These are phyloP conservation scores for Momotus momota DNA, from an alignment of 2,797 vertebrate species.

Conservation along the genomic window DNA sequence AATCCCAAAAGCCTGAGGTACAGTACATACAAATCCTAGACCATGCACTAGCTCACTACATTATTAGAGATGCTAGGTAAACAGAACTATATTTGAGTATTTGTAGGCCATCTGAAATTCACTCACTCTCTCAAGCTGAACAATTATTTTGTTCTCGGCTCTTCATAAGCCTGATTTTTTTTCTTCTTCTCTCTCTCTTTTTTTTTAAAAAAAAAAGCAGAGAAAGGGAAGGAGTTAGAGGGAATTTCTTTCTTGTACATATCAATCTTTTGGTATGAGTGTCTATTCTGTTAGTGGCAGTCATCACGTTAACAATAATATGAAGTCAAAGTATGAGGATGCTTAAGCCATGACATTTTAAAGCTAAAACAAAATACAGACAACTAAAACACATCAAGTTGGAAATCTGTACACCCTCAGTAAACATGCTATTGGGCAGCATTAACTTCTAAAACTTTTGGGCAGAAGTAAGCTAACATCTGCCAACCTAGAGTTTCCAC, in stretches of 20 bases:
- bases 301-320: neutral
- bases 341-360: neutral
- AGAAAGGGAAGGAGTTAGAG: neutral
- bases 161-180: neutral
- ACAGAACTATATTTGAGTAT: neutral
- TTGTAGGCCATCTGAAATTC: neutral
- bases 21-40: slow-evolving; percentile 19
- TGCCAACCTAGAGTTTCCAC: neutral
- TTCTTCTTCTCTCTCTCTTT: neutral
- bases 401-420: neutral
- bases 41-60: neutral
- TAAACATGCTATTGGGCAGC: neutral
- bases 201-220: neutral
- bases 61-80: neutral
- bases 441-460: slow-evolving; percentile 30
- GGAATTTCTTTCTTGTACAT: neutral
- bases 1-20: slow-evolving; percentile 31
- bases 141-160: neutral
- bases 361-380: neutral
- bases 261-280: neutral
- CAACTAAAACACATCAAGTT: neutral
- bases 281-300: neutral
- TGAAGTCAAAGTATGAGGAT: neutral
- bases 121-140: neutral
- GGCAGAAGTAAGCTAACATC: slow-evolving; percentile 1